Evolutionary conservation across 2,888 invertebrate species (phyloP).

Genomic region (Nomada ruficornis): DNA sequence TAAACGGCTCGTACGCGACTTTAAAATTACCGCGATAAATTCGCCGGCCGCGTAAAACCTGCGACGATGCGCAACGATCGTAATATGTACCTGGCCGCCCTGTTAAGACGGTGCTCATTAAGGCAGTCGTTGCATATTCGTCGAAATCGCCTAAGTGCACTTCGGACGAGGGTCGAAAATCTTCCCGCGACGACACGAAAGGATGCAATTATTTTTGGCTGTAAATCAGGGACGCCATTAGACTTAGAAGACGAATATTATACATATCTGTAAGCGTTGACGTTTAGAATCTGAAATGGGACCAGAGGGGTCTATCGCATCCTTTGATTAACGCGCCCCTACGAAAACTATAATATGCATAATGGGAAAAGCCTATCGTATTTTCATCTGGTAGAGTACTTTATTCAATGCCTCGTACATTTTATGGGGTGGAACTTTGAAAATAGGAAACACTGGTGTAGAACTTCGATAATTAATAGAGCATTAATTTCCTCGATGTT

Average conservation of each 20-base stretch:
- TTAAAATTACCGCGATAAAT: constrained; percentile 46
- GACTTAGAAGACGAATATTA: background rate
- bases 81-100: constrained; percentile 28
- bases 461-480: too few relatives aligned
- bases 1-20: background rate
- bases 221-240: background rate
- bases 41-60: constrained; percentile 11
- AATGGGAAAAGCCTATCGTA: too few relatives aligned
- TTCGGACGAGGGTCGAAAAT: constrained; percentile 30
- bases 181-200: background rate
- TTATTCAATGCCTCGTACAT: too few relatives aligned
- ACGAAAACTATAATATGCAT: too few relatives aligned
- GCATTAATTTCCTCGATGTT: background rate
- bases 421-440: too few relatives aligned
- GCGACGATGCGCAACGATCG: constrained; percentile 36
- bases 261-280: background rate
- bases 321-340: too few relatives aligned
- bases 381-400: too few relatives aligned
- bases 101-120: constrained; percentile 56
- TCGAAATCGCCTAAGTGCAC: constrained; percentile 49
- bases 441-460: too few relatives aligned
- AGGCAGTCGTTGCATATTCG: constrained; percentile 31
- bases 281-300: too few relatives aligned
- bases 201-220: constrained; percentile 30
- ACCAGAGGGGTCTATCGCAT: too few relatives aligned